Base-by-base conservation (phyloP, 2,888 invertebrate species). In the Yponomeuta sedellus region DNA sequence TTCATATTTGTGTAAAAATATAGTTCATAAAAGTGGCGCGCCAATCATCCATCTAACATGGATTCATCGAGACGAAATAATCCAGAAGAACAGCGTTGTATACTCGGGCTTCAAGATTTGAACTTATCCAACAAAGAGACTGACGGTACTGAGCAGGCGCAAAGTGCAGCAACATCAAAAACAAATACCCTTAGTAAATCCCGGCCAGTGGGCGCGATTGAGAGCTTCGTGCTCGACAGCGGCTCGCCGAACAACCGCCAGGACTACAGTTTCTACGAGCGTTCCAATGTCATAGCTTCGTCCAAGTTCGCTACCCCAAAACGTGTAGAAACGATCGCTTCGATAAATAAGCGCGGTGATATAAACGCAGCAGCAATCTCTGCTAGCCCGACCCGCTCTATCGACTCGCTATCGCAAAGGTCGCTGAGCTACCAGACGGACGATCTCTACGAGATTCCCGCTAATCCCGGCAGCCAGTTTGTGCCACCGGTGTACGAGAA, bases 301-400 rank as follows among this genome's bases (percentile, higher is more conserved):
- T 95, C 95, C 11, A 95, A 96, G 79, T 96, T 94, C 79, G 95
- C 95, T 61, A 95, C 95, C 56, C 95, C 95, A 65, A 96, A 95
- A 78, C 92, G 94, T 71, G 93, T 95, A 10, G 95, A 95, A 77
- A 93, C 93, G 65, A 92, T 94, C 69, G 92, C 92, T 67, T 85
- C 92, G 72, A 80, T 82, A 72, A 86, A 82, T 75, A 87, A 88
- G 78, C 83, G 86, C 65, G 85, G 86, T 64, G 85, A 87, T 75
- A 83, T 84, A 75, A 87, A 85, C 74, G 82, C 83, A 65, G 73
- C 84, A 67, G 85, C 86, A 57, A 70, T 89, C 66, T 85, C 89
- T 22, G 77, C 82, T n/a, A 94, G 93, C 74, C 94, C 93, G 39
- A 93, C 94, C 58, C 92, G 93, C 72, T 93, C 94, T 67, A 82